Percentiles rank a stretch among this genome's conserved stretches.
Conservation (phyloP, 2,888 invertebrate genomes). For the Nebria salina region DNA sequence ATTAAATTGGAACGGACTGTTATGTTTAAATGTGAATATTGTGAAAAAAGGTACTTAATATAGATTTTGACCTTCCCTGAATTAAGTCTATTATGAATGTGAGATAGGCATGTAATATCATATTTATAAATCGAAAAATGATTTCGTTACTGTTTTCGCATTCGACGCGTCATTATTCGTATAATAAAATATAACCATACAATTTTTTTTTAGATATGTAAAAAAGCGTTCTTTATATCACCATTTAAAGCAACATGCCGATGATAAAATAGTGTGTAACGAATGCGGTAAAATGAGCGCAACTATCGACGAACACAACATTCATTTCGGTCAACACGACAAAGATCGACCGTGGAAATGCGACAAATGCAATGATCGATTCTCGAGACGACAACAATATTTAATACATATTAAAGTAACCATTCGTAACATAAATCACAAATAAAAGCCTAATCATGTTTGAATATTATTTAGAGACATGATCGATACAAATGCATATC, state of each 20-base stretch:
- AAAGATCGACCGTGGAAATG: constrained; percentile 56
- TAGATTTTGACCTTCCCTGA: not conserved
- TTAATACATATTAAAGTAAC: constrained; percentile 55
- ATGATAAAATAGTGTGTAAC: constrained; percentile 56
- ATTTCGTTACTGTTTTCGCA: not conserved
- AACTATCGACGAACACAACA: constrained; percentile 52
- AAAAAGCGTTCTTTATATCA: constrained; percentile 53
- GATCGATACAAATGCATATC: constrained; percentile 58
- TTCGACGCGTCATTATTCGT: not conserved
- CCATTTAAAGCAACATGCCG: constrained; percentile 56
- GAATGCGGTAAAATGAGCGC: constrained; percentile 57
- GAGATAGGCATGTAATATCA: no score
- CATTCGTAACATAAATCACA: not conserved
- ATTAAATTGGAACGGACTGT: constrained; percentile 51
- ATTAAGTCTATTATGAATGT: no score
- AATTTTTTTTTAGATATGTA: constrained; percentile 49
- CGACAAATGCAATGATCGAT: constrained; percentile 56
- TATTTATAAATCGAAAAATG: not conserved
- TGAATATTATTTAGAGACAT: constrained; percentile 53
- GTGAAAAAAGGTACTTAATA: constrained; percentile 50
- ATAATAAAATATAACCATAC: not conserved
- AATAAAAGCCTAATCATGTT: not conserved
- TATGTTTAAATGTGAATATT: constrained; percentile 50
- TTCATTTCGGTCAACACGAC: constrained; percentile 55
- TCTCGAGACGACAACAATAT: constrained; percentile 57